phyloP scores from a whole-genome alignment of 2,888 invertebrate species.

The Synanthedon vespiformis region DNA sequence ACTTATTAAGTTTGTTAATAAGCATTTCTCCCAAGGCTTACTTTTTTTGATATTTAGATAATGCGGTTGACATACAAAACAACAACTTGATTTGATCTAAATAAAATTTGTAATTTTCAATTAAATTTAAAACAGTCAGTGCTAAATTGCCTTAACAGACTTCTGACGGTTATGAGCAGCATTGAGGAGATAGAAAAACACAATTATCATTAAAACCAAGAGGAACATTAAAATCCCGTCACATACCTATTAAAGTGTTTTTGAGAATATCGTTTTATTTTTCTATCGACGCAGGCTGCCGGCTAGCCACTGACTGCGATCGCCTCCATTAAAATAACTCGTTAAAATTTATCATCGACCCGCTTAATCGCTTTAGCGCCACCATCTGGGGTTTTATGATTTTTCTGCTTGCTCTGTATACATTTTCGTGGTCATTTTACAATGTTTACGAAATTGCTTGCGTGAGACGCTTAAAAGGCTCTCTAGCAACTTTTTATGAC shows the following conservation, averaged over 20 bases:
- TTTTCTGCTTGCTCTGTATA: conserved; percentile 66
- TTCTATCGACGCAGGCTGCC: conserved; percentile 62
- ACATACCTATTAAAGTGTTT: conserved; percentile 45
- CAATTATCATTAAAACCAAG: conserved; percentile 23
- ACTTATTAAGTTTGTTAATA: too few relatives aligned
- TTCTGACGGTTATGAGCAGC: too few relatives aligned
- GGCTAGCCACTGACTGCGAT: conserved; percentile 66
- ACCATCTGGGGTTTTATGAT: conserved; percentile 71
- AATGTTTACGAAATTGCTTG: conserved; percentile 56
- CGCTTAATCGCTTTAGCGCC: conserved; percentile 70
- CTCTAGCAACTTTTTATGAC: conserved; percentile 17
- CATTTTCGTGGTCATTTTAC: conserved; percentile 61
- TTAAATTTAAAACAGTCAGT: too few relatives aligned
- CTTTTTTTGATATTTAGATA: too few relatives aligned
- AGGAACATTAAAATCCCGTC: conserved; percentile 27
- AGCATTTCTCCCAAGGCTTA: too few relatives aligned
- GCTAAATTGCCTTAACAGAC: too few relatives aligned
- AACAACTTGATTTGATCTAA: too few relatives aligned
- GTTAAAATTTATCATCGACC: conserved; percentile 71
- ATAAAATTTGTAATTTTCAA: too few relatives aligned
- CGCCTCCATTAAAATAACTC: conserved; percentile 71
- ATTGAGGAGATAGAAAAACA: conserved; percentile 1
- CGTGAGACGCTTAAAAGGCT: conserved; percentile 38
- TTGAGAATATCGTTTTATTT: conserved; percentile 59
- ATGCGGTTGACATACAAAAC: too few relatives aligned